phyloP scores from a whole-genome alignment of 2,113 vertebrate genomes.

The Neomonachus schauinslandi region DNA sequence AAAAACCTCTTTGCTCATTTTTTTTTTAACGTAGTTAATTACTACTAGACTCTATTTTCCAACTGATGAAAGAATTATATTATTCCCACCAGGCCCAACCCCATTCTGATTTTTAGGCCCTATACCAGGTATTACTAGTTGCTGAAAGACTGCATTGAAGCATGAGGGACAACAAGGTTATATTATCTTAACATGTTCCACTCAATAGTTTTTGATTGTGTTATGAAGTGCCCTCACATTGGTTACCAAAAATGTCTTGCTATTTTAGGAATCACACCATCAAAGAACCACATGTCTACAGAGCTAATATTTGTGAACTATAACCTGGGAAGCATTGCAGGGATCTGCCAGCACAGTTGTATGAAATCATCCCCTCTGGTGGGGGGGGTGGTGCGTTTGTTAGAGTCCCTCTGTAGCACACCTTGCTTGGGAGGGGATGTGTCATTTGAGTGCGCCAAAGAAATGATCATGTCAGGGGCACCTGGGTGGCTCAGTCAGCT shows the following conservation, averaged over 20 bases:
- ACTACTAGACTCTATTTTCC: conserved; percentile 33
- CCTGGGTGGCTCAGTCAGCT: not conserved
- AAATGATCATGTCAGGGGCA: not conserved
- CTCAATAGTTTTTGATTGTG: not conserved
- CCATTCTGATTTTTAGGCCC: not conserved
- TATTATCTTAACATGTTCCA: conserved; percentile 48
- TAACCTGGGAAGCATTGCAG: conserved; percentile 12
- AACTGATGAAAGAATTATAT: conserved; percentile 68
- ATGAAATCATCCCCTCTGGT: conserved; percentile 14
- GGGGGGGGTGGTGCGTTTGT: not conserved
- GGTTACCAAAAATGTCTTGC: conserved; percentile 20
- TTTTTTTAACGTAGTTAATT: conserved; percentile 56
- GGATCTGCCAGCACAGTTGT: conserved; percentile 52
- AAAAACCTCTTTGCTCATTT: not conserved
- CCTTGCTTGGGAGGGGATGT: not conserved
- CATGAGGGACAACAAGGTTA: conserved; percentile 39
- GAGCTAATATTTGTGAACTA: conserved; percentile 62
- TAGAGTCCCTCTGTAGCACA: not conserved
- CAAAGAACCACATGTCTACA: conserved; percentile 40
- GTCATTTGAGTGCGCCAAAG: not conserved
- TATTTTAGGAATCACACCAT: conserved; percentile 45
- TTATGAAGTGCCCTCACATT: not conserved
- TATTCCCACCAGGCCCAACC: not conserved
- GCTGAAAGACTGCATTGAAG: conserved; percentile 50
- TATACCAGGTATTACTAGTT: conserved; percentile 19